Conservation (phyloP, 2,797 vertebrate genomes). For the Lacerta bilineata region DNA sequence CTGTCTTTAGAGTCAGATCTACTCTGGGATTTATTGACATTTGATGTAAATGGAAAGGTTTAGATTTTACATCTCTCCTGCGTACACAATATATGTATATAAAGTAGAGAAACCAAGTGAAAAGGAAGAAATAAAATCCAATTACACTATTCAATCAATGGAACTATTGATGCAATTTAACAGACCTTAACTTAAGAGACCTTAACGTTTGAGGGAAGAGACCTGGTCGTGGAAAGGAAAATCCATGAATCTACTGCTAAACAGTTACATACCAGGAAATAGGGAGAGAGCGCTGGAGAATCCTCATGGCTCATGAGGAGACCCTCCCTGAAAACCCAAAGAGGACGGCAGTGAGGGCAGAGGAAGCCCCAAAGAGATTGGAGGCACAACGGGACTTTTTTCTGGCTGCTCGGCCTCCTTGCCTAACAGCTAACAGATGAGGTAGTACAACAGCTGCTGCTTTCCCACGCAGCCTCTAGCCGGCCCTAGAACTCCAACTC, state of each 20-base stretch:
- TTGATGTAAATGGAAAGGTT: constrained; percentile 27
- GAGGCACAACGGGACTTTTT: too few relatives aligned
- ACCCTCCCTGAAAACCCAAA: too few relatives aligned
- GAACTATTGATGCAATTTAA: neutral
- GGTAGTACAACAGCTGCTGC: too few relatives aligned
- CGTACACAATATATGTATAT: neutral
- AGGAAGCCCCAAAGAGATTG: too few relatives aligned
- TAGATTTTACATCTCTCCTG: neutral
- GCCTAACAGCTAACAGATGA: too few relatives aligned
- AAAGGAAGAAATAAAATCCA: neutral
- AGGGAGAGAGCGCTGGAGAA: too few relatives aligned
- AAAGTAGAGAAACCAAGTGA: neutral
- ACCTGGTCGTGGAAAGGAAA: neutral
- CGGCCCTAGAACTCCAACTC: too few relatives aligned
- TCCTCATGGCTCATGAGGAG: too few relatives aligned
- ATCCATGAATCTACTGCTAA: neutral
- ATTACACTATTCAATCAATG: neutral
- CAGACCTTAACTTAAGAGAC: neutral
- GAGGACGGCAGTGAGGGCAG: too few relatives aligned
- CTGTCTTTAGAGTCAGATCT: constrained; percentile 31
- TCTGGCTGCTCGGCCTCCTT: too few relatives aligned
- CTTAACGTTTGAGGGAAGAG: neutral
- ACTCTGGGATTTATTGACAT: constrained; percentile 28
- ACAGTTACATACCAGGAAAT: too few relatives aligned
- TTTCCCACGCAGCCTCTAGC: too few relatives aligned